Evolutionary conservation across 2,888 invertebrate species (phyloP).

Genomic region (Chaitophorus viminalis): DNA sequence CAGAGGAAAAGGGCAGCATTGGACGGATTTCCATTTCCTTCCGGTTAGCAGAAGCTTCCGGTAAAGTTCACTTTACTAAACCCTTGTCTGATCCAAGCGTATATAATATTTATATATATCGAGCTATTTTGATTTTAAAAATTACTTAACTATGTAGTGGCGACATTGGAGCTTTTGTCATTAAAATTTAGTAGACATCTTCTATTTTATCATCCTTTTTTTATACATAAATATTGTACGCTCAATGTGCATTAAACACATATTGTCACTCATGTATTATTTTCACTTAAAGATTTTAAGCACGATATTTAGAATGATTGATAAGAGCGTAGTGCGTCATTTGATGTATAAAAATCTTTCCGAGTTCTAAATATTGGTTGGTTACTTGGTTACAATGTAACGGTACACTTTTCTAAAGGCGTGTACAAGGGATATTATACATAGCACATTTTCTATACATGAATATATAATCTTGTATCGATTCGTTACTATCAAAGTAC

Average conservation of each 20-base stretch:
- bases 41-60: constrained; percentile 47
- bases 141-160: constrained; percentile 43
- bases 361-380: not conserved
- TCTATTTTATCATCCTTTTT: not conserved
- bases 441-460: not conserved
- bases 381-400: constrained; percentile 10
- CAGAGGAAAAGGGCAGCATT: not conserved
- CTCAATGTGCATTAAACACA: no score
- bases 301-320: not conserved
- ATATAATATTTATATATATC: not conserved
- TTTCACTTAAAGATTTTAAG: not conserved
- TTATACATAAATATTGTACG: no score
- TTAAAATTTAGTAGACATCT: constrained; percentile 18
- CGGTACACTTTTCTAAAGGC: not conserved
- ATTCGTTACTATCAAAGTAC: not conserved
- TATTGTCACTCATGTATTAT: not conserved
- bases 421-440: not conserved
- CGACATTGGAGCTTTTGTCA: not conserved
- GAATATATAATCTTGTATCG: not conserved
- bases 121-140: constrained; percentile 46
- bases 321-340: not conserved
- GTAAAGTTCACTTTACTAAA: constrained; percentile 54
- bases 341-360: not conserved
- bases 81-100: constrained; percentile 40
- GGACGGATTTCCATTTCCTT: constrained; percentile 55